Evolutionary conservation across 2,888 invertebrate genomes (phyloP), one percentile per base, ranked within the genome.

Genomic region (Dasysyrphus albostriatus): DNA sequence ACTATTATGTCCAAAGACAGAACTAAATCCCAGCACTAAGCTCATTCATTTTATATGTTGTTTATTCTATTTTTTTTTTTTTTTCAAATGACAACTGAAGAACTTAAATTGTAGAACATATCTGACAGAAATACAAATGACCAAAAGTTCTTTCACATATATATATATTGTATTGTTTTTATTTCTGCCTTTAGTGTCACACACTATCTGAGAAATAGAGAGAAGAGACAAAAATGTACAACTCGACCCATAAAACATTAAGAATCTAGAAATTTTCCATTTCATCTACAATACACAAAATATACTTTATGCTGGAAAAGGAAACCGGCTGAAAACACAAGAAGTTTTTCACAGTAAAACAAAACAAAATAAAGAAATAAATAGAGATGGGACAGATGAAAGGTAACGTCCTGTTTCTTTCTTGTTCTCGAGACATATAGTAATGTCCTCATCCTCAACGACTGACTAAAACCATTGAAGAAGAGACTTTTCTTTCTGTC

Each of bases 61-160:
- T 47, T 47, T n/a, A 7, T 49, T 29, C 59, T 42, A 49, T 19
- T 19, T 32, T 6, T 54, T 54, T 44, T 12, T 61, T 44, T 54
- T 32, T 69, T 34, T 42, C 16, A 12, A 58, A 73, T 37, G 61
- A 72, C 70, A 72, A 78, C 42, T 24, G 14, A 51, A 42, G 42
- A 69, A 44, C 44, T 34, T 59, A 37, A 69, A 67, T 44, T 34
- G 49, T 51, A 42, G n/a, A 19, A 61, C 54, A 81, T 63, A 77
- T 72, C 76, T 74, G 84, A 80, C 76, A 76, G 72, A 67, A 80
- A 80, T 84, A 80, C 72, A 80, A 84, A 84, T 84, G 80, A 76
- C 84, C 79, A 80, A 84, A 70, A 76, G 67, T 80, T 67, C 34
- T 34, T 49, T 49, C 34, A 73, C 67, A 44, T n/a, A 32, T 16